These are phyloP conservation scores for Ctenopoma kingsleyae DNA, from an alignment of 2,797 vertebrate species.

Conservation along the genomic window DNA sequence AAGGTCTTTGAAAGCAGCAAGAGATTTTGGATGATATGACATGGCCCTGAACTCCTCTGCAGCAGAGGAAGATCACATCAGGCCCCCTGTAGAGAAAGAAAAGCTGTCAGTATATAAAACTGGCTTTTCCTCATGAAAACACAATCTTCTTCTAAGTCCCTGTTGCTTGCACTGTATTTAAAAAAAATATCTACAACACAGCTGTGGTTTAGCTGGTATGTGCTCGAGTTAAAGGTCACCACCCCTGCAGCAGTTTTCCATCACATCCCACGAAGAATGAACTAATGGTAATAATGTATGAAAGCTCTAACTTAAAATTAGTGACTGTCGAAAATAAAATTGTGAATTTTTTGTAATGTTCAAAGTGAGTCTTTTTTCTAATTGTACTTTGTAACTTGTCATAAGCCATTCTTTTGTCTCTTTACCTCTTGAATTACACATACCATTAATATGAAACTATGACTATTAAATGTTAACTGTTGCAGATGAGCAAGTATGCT, in stretches of 20 bases:
- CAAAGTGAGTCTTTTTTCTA: not conserved
- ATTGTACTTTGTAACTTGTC: not conserved
- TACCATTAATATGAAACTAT: not conserved
- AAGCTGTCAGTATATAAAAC: constrained; percentile 47
- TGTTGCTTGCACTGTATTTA: constrained; percentile 43
- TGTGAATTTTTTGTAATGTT: not conserved
- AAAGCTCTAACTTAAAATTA: constrained; percentile 12
- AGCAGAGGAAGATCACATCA: constrained; percentile 32
- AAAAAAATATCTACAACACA: constrained; percentile 52
- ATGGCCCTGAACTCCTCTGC: not conserved
- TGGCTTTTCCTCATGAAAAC: constrained; percentile 33
- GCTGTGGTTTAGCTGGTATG: constrained; percentile 66
- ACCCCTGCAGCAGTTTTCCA: constrained; percentile 62
- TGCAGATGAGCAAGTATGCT: not conserved
- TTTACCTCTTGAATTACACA: not conserved
- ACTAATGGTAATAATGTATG: constrained; percentile 1
- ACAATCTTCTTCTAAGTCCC: constrained; percentile 26
- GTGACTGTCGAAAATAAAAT: constrained; percentile 5
- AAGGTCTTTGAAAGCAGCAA: constrained; percentile 60
- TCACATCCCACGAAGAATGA: constrained; percentile 52
- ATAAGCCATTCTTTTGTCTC: not conserved
- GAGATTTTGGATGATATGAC: constrained; percentile 50
- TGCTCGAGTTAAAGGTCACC: constrained; percentile 56
- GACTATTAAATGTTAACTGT: not conserved
- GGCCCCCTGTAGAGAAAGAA: constrained; percentile 44